Evolutionary conservation across 1,140 invertebrate species (phyloP).

Genomic region (Drosophila subpulchrella): DNA sequence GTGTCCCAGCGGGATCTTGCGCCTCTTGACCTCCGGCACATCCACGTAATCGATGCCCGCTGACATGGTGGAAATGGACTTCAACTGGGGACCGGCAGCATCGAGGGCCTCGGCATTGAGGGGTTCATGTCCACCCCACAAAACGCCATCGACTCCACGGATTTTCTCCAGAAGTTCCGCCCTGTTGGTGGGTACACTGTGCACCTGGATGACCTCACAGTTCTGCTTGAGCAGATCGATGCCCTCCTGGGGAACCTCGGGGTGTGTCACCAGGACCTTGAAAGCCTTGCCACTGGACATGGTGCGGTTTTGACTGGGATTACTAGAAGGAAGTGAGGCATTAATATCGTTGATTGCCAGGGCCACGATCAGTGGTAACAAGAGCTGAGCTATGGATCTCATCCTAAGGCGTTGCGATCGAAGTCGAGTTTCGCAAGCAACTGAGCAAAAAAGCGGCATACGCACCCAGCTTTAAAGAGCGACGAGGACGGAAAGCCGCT

Average conservation of each 20-base stretch:
- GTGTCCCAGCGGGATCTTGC: constrained; percentile 92
- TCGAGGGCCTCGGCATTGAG: constrained; percentile 91
- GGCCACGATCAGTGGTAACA: constrained; percentile 26
- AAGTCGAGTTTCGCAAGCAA: constrained; percentile 38
- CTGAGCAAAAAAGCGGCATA: constrained; percentile 49
- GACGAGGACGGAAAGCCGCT: constrained; percentile 27
- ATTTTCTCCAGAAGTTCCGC: constrained; percentile 87
- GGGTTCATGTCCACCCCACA: constrained; percentile 89
- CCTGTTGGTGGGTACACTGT: constrained; percentile 74
- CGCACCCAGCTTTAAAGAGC: constrained; percentile 55
- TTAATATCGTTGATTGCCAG: constrained; percentile 38
- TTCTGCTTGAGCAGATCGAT: constrained; percentile 82
- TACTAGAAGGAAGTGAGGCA: constrained; percentile 48
- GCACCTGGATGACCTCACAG: constrained; percentile 66
- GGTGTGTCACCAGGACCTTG: constrained; percentile 85
- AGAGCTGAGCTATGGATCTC: constrained; percentile 23
- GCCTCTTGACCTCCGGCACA: constrained; percentile 88
- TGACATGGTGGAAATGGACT: constrained; percentile 95
- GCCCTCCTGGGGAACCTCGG: constrained; percentile 78
- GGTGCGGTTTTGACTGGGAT: constrained; percentile 35
- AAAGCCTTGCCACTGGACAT: constrained; percentile 66
- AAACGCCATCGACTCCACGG: constrained; percentile 87
- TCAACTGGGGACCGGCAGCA: constrained; percentile 89
- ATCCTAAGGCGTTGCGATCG: constrained; percentile 40
- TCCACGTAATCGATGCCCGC: constrained; percentile 94